A percentile compares a stretch with the other conserved stretches of the same genome.
phyloP scores from a whole-genome alignment of 2,113 vertebrate species.

The Athene cunicularia region DNA sequence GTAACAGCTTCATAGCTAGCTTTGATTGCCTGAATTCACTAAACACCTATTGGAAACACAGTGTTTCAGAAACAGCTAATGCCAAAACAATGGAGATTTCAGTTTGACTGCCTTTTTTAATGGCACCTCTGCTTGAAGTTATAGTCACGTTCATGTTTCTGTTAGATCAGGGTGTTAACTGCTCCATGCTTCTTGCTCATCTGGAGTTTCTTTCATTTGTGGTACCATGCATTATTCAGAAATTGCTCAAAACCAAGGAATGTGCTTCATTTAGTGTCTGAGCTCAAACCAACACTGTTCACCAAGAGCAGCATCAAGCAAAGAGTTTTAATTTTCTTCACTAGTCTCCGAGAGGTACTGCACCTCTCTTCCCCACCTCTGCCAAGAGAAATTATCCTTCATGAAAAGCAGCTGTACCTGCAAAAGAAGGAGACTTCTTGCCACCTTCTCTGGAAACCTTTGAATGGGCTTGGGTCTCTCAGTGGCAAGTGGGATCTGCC shows the following conservation, averaged over 20 bases:
- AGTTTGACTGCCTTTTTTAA: background rate
- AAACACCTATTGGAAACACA: background rate
- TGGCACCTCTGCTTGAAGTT: background rate
- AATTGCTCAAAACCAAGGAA: background rate
- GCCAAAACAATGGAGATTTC: background rate
- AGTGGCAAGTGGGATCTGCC: background rate
- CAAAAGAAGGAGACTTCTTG: background rate
- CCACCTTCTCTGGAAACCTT: background rate
- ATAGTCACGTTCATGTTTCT: background rate
- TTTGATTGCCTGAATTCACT: background rate
- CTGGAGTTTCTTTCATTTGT: background rate
- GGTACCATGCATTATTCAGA: background rate
- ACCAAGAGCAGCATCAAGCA: background rate
- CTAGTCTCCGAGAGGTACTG: background rate
- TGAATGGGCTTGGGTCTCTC: background rate
- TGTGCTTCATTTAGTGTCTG: background rate
- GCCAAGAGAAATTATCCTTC: background rate
- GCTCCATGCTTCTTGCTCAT: background rate
- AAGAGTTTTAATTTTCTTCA: background rate
- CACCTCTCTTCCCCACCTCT: background rate
- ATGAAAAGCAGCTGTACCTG: background rate
- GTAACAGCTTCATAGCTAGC: background rate
- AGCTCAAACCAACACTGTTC: background rate
- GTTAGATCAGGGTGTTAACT: background rate
- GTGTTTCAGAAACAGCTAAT: background rate